phyloP scores from a whole-genome alignment of 2,888 invertebrate species.

The Teleiodes luculella region DNA sequence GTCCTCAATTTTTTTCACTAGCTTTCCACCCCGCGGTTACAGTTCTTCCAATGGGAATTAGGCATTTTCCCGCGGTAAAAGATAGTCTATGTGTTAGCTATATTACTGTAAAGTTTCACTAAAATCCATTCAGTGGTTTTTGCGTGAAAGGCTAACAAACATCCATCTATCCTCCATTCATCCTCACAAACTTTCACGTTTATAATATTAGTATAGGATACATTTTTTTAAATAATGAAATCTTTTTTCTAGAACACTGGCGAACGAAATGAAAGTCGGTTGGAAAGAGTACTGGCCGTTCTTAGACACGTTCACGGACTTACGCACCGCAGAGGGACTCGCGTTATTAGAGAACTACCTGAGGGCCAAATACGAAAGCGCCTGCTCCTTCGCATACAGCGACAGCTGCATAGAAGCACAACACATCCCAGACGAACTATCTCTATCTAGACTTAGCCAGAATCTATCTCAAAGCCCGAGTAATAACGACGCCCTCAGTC shows the following conservation, averaged over 20 bases:
- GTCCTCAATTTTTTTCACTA: no score
- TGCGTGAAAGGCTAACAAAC: no score
- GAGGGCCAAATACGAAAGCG: constrained; percentile 71
- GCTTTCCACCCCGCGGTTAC: no score
- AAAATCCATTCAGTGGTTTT: no score
- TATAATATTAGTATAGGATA: no score
- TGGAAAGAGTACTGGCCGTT: constrained; percentile 98
- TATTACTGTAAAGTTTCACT: no score
- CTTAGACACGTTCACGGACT: constrained; percentile 87
- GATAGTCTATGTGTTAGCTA: no score
- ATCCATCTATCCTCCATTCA: no score
- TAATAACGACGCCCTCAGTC: constrained; percentile 57
- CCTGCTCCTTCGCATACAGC: constrained; percentile 57
- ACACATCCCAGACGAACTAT: constrained; percentile 48
- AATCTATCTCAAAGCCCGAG: constrained; percentile 40
- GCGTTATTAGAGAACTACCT: constrained; percentile 86
- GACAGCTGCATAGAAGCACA: constrained; percentile 52
- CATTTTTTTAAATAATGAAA: no score
- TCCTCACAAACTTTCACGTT: no score
- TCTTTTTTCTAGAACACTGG: constrained; percentile 77
- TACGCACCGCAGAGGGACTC: constrained; percentile 86
- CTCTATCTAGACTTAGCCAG: constrained; percentile 54
- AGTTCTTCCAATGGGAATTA: no score
- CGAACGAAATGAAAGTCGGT: constrained; percentile 83
- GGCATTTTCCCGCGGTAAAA: no score